Conservation (phyloP, 2,888 invertebrate genomes). For the Taenaris catops region DNA sequence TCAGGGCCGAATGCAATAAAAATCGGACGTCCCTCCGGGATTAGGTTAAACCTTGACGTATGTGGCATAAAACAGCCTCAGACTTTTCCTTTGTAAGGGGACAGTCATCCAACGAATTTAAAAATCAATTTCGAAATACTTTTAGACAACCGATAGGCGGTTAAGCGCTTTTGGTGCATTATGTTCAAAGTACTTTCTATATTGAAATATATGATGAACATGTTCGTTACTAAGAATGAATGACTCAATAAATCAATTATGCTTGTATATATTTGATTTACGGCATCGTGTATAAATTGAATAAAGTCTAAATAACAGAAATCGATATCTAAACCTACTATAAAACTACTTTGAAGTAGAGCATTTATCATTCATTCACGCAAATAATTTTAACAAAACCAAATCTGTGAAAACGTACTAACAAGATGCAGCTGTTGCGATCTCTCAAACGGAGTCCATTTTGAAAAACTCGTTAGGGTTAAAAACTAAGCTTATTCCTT, state of each 20-base stretch:
- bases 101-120: conserved; percentile 46
- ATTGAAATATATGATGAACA: conserved; percentile 49
- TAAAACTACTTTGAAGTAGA: conserved; percentile 36
- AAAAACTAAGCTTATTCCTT: too few relatives aligned
- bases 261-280: conserved; percentile 50
- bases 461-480: conserved; percentile 71
- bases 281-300: conserved; percentile 56
- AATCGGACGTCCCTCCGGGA: conserved; percentile 67
- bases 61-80: conserved; percentile 69
- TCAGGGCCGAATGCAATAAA: conserved; percentile 72
- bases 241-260: conserved; percentile 58
- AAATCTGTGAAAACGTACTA: conserved; percentile 56
- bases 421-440: conserved; percentile 76
- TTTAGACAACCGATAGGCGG: conserved; percentile 16
- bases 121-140: conserved; percentile 56
- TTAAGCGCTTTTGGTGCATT: conserved; percentile 23
- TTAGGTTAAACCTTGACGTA: conserved; percentile 73
- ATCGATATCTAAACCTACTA: conserved; percentile 27
- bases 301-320: conserved; percentile 51
- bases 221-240: conserved; percentile 30
- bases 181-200: conserved; percentile 22
- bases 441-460: conserved; percentile 62
- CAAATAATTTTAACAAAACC: conserved; percentile 70
- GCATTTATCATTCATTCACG: conserved; percentile 52
- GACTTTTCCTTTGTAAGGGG: conserved; percentile 53